A percentile compares a stretch with the other conserved stretches of the same genome.
These are phyloP conservation scores for Ceyx melanurus DNA, from an alignment of 2,113 vertebrate species.

Conservation along the genomic window DNA sequence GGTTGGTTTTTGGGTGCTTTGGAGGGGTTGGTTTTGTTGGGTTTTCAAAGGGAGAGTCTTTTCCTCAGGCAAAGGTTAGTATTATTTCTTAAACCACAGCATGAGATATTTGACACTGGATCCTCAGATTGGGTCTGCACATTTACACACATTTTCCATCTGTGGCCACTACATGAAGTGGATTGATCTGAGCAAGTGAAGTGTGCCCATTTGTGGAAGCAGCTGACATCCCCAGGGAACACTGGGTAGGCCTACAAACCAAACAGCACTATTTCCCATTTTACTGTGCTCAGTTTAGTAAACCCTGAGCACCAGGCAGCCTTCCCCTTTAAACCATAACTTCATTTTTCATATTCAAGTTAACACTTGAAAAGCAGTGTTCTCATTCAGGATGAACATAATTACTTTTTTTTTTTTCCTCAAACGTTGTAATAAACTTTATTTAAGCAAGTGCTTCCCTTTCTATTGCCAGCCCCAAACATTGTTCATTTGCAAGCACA, in stretches of 20 bases:
- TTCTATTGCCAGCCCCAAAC: conserved; percentile 78
- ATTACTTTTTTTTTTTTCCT: conserved; percentile 65
- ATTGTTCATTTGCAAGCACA: conserved; percentile 75
- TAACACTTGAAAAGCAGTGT: conserved; percentile 66
- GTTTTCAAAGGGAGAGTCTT: not conserved
- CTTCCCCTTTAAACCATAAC: conserved; percentile 48
- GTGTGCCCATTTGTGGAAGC: not conserved
- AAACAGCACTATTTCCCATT: not conserved
- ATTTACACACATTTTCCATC: not conserved
- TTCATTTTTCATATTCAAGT: conserved; percentile 54
- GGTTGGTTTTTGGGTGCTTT: not conserved
- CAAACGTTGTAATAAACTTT: conserved; percentile 80
- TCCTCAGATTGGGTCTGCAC: not conserved
- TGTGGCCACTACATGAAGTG: not conserved
- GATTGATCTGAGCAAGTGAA: not conserved
- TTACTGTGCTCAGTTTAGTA: not conserved
- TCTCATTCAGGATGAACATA: conserved; percentile 72
- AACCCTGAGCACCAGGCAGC: not conserved
- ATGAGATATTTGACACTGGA: not conserved
- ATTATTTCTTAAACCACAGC: not conserved
- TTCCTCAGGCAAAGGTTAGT: not conserved
- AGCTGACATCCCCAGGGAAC: not conserved
- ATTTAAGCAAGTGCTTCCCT: conserved; percentile 73
- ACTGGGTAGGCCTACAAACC: not conserved
- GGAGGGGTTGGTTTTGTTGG: too few relatives aligned